These are phyloP conservation scores for Gnathonemus echidnorhynchus DNA, from an alignment of 2,113 vertebrate genomes.

Conservation along the genomic window DNA sequence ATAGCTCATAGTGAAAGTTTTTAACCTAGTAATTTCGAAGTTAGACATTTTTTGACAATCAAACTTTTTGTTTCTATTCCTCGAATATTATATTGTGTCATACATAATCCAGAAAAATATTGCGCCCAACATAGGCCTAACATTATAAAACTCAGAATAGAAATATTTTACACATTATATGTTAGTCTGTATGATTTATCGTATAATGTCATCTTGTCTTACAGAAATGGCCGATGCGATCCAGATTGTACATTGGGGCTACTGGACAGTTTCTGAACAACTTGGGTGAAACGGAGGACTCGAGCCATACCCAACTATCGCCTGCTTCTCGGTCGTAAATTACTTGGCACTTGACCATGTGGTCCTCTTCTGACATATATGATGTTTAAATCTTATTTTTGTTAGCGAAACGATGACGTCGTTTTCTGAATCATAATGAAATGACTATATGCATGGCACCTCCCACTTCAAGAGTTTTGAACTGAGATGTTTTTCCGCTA, in stretches of 20 bases:
- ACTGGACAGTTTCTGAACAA: conserved; percentile 84
- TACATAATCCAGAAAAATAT: not conserved
- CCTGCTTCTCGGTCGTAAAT: conserved; percentile 58
- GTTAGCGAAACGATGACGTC: not conserved
- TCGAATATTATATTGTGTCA: not conserved
- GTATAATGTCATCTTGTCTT: conserved; percentile 27
- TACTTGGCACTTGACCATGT: conserved; percentile 38
- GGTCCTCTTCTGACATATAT: conserved; percentile 3
- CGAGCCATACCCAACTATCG: conserved; percentile 57
- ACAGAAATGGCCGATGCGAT: conserved; percentile 98
- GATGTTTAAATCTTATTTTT: not conserved
- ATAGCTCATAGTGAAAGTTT: not conserved
- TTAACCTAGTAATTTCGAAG: not conserved
- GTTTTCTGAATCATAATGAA: not conserved
- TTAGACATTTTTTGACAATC: not conserved
- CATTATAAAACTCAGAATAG: not conserved
- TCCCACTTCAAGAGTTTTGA: not conserved
- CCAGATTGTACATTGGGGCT: conserved; percentile 88
- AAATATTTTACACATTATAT: not conserved
- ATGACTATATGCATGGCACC: not conserved
- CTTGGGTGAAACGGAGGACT: conserved; percentile 57
- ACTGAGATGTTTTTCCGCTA: not conserved
- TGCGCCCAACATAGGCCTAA: not conserved
- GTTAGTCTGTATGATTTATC: not conserved
- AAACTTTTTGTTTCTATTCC: not conserved